Evolutionary conservation across 1,140 invertebrate species (phyloP).

Genomic region (Pogonus chalceus): DNA sequence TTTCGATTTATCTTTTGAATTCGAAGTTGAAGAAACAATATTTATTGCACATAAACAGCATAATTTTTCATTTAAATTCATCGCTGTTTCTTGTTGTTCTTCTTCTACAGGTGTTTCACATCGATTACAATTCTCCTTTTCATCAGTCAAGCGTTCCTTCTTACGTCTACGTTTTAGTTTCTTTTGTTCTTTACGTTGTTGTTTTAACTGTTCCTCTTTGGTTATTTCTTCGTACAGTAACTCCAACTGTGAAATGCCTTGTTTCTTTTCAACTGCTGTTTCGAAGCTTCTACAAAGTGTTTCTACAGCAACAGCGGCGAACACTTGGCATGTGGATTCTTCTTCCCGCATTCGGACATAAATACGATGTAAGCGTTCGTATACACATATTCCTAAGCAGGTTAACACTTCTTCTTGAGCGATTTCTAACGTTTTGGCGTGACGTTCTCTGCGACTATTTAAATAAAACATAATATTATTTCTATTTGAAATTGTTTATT

Average conservation of each 20-base stretch:
- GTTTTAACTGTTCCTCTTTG: constrained; percentile 71
- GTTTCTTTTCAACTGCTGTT: constrained; percentile 78
- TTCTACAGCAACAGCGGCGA: constrained; percentile 79
- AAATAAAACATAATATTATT: too few relatives aligned
- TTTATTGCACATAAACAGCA: constrained; percentile 5
- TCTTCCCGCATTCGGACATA: constrained; percentile 77
- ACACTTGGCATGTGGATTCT: constrained; percentile 82
- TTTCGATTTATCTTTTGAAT: background rate
- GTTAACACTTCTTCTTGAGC: constrained; percentile 92
- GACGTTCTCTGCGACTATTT: constrained; percentile 61
- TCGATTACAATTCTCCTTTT: constrained; percentile 25
- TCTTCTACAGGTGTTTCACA: constrained; percentile 12
- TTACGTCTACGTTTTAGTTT: constrained; percentile 76
- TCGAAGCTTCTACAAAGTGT: constrained; percentile 81
- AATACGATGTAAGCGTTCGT: constrained; percentile 76
- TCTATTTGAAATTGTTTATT: constrained; percentile 1
- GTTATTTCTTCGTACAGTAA: constrained; percentile 70
- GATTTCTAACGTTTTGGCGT: constrained; percentile 89
- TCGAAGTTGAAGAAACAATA: background rate
- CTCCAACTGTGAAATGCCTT: constrained; percentile 78
- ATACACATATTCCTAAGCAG: constrained; percentile 83
- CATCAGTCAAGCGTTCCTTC: constrained; percentile 38
- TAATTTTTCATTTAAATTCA: constrained; percentile 12
- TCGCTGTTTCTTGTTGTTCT: constrained; percentile 14
- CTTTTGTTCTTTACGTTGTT: constrained; percentile 75